A percentile compares a stretch with the other conserved stretches of the same genome.
phyloP scores from a whole-genome alignment of 2,888 invertebrate species.

The Machimus rusticus region DNA sequence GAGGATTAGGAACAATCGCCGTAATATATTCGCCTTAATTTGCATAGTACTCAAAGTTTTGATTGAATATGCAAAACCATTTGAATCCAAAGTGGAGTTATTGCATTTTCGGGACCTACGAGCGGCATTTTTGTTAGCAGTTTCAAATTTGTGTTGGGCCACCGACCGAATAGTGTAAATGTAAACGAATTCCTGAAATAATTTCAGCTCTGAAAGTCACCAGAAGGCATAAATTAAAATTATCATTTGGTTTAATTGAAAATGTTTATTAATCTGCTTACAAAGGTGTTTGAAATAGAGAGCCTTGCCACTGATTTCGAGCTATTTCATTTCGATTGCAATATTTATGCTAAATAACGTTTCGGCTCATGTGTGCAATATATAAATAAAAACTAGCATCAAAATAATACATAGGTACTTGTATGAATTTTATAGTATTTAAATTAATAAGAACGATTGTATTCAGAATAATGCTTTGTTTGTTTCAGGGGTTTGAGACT shows the following conservation, averaged over 20 bases:
- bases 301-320: neutral
- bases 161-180: neutral
- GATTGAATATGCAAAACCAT: slow-evolving; percentile 43
- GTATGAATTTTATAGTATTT: too few relatives aligned
- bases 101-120: slow-evolving; percentile 18
- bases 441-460: too few relatives aligned
- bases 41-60: slow-evolving; percentile 41
- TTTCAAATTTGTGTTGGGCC: slow-evolving; percentile 11
- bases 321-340: neutral
- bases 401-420: too few relatives aligned
- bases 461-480: too few relatives aligned
- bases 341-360: neutral
- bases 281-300: neutral
- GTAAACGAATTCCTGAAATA: neutral
- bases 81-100: slow-evolving; percentile 27
- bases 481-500: too few relatives aligned
- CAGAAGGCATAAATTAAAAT: neutral
- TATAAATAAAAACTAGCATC: too few relatives aligned
- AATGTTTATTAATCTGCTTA: neutral
- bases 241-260: neutral
- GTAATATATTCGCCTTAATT: slow-evolving; percentile 38
- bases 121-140: slow-evolving; percentile 27
- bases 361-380: neutral
- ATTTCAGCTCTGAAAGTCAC: neutral
- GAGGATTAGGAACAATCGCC: slow-evolving; percentile 38